Evolutionary conservation across 2,888 invertebrate species (phyloP).

Genomic region (Dinocampus coccinellae): DNA sequence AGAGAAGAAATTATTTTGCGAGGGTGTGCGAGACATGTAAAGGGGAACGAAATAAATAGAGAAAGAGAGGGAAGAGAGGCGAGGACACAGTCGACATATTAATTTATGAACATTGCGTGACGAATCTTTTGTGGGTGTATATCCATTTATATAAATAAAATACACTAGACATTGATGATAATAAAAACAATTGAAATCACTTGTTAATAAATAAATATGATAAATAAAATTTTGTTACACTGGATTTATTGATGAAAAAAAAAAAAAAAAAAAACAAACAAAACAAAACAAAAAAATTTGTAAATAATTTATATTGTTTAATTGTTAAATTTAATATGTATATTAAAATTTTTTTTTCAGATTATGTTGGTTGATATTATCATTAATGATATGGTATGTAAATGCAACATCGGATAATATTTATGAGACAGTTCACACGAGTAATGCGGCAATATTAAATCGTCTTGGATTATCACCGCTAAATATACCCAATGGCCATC

Average conservation of each 20-base stretch:
- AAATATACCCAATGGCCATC: conserved; percentile 82
- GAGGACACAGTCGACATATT: conserved; percentile 40
- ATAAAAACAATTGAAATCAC: conserved; percentile 9
- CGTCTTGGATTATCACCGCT: conserved; percentile 82
- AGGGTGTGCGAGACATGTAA: neutral
- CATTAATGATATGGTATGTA: neutral
- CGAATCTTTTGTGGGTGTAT: conserved; percentile 23
- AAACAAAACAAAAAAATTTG: neutral
- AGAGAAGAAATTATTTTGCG: too few species aligned
- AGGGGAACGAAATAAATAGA: too few species aligned
- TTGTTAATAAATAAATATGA: neutral
- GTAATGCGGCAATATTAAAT: conserved; percentile 79
- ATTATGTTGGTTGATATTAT: conserved; percentile 43
- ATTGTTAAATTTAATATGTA: conserved; percentile 2
- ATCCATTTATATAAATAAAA: conserved; percentile 4
- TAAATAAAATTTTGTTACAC: conserved; percentile 11
- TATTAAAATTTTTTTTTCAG: conserved; percentile 47
- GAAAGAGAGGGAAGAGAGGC: conserved; percentile 13
- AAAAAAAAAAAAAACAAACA: too few species aligned
- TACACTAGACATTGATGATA: neutral
- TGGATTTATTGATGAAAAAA: conserved; percentile 3
- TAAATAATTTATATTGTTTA: neutral
- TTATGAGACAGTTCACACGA: conserved; percentile 69
- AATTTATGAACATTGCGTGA: conserved; percentile 51
- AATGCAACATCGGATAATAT: conserved; percentile 36